A percentile compares a stretch with the other conserved stretches of the same genome.
These are phyloP conservation scores for Drosophila anomelani DNA, from an alignment of 2,888 invertebrate species.

Conservation along the genomic window DNA sequence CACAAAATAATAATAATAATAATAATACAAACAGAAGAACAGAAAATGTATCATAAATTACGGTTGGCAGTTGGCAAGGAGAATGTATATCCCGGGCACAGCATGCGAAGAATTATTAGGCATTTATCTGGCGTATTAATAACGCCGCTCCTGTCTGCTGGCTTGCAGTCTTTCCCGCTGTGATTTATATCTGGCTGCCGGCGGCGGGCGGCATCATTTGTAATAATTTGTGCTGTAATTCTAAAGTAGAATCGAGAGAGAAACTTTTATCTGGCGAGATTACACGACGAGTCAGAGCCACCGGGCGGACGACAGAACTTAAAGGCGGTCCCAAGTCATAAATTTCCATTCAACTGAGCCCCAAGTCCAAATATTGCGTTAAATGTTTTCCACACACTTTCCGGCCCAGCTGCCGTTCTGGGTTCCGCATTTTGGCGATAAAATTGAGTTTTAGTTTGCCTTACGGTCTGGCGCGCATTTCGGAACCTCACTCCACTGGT, in stretches of 20 bases:
- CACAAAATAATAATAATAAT: conserved; percentile 29
- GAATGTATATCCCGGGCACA: conserved; percentile 20
- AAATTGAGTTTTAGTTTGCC: conserved; percentile 73
- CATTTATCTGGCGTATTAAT: conserved; percentile 69
- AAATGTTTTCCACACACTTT: conserved; percentile 66
- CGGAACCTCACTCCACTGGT: conserved; percentile 6
- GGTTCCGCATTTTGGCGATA: conserved; percentile 56
- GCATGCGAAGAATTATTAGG: conserved; percentile 62
- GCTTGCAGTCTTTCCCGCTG: conserved; percentile 23
- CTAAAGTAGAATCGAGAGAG: conserved; percentile 43
- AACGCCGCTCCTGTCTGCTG: conserved; percentile 36
- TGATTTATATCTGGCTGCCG: conserved; percentile 72
- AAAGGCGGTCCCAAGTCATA: conserved; percentile 54
- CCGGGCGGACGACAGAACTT: conserved; percentile 15
- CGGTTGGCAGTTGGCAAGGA: conserved; percentile 25
- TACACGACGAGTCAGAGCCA: conserved; percentile 13
- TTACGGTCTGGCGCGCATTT: conserved; percentile 60
- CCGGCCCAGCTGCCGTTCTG: conserved; percentile 46
- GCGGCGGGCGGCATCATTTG: conserved; percentile 69
- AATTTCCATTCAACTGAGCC: conserved; percentile 66
- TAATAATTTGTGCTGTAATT: conserved; percentile 73
- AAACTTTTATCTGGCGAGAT: conserved; percentile 52
- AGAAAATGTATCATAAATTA: conserved; percentile 53
- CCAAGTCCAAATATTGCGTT: conserved; percentile 42
- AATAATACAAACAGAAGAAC: conserved; percentile 13